Conservation (phyloP, 2,113 vertebrate species). For the Eulacestoma nigropectus region DNA sequence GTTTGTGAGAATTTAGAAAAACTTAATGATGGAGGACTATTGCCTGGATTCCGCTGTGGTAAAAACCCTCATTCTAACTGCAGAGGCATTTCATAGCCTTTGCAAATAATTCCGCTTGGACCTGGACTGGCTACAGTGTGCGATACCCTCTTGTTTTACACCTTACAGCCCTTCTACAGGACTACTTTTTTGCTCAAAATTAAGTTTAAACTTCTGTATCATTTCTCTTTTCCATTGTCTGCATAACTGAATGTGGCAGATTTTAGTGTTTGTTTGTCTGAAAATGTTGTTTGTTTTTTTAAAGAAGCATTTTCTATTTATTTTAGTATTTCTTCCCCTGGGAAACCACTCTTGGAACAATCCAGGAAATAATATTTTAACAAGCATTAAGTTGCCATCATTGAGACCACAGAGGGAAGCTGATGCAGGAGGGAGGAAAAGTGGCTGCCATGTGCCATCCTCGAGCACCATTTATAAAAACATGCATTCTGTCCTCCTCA, state of each 20-base stretch:
- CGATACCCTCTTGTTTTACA: background rate
- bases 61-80: background rate
- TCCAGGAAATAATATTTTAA: conserved; percentile 13
- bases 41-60: background rate
- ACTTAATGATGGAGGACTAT: background rate
- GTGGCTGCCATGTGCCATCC: background rate
- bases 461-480: background rate
- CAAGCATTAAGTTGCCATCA: background rate
- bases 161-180: background rate
- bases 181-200: background rate
- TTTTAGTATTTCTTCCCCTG: background rate
- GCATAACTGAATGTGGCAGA: background rate
- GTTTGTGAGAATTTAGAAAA: conserved; percentile 17
- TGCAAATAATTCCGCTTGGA: background rate
- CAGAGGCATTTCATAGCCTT: background rate
- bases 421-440: background rate
- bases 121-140: too few relatives aligned
- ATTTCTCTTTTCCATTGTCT: background rate
- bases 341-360: background rate
- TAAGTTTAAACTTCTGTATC: background rate
- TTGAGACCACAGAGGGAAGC: background rate
- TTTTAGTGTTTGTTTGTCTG: background rate
- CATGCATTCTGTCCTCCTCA: too few relatives aligned
- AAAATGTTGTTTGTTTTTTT: background rate
- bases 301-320: background rate